phyloP scores from a whole-genome alignment of 2,113 vertebrate species.

The Mesitornis unicolor region DNA sequence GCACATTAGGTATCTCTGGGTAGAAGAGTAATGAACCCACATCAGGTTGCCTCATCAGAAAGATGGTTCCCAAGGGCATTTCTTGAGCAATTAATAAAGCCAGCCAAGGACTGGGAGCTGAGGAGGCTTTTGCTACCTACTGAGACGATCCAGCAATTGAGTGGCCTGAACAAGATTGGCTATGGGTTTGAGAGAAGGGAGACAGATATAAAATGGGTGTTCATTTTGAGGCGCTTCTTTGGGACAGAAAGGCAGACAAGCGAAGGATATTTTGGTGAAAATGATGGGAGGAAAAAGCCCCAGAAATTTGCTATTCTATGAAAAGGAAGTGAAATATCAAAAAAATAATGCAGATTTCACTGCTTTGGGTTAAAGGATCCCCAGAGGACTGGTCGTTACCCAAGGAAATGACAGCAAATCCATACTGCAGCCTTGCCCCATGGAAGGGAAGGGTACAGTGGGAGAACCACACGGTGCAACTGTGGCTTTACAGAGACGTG shows the following conservation, averaged over 20 bases:
- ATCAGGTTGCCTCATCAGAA: background rate
- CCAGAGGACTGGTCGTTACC: background rate
- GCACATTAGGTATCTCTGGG: background rate
- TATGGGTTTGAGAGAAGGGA: background rate
- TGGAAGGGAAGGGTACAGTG: background rate
- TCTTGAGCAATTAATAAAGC: background rate
- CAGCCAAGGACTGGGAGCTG: background rate
- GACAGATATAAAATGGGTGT: background rate
- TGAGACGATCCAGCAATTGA: fast-evolving
- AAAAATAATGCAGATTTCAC: background rate
- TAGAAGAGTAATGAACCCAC: background rate
- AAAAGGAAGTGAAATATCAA: background rate
- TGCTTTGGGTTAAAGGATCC: background rate
- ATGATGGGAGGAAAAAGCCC: fast-evolving
- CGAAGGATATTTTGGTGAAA: background rate
- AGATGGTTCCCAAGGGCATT: fast-evolving
- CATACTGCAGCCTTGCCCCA: background rate
- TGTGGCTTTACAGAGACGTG: fast-evolving
- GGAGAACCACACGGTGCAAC: background rate
- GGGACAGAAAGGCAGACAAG: background rate
- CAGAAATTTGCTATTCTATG: background rate
- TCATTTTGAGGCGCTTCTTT: background rate
- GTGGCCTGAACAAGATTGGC: background rate
- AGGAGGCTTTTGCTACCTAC: background rate
- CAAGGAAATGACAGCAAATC: background rate